phyloP scores from a whole-genome alignment of 2,888 invertebrate genomes.

The Ryuthela nishihirai region DNA sequence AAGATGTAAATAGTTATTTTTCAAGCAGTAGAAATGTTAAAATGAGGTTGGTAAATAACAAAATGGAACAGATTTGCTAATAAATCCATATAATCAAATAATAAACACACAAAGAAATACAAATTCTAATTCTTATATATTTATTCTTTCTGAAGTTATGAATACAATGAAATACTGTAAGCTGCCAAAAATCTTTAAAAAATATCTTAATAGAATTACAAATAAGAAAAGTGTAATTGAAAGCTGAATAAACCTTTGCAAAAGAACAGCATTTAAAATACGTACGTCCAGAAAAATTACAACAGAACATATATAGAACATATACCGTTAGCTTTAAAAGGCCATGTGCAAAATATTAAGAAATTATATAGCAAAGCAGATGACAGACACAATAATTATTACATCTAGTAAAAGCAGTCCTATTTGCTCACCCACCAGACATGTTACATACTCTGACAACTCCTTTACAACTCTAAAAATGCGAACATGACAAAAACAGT shows the following conservation, averaged over 20 bases:
- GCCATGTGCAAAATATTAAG: conserved; percentile 24
- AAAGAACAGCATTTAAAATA: conserved; percentile 27
- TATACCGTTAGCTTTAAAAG: conserved; percentile 17
- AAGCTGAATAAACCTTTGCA: conserved; percentile 24
- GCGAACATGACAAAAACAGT: no score
- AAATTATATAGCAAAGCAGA: no score
- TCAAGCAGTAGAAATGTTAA: no score
- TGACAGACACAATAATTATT: no score
- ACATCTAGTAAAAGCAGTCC: no score
- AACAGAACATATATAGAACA: conserved; percentile 4
- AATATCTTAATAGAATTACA: conserved; percentile 22
- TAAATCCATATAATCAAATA: no score
- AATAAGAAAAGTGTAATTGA: conserved; percentile 13
- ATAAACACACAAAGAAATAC: not conserved
- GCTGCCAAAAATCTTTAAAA: conserved; percentile 36
- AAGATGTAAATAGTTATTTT: no score
- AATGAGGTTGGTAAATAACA: no score
- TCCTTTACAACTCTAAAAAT: no score
- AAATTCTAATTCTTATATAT: conserved; percentile 6
- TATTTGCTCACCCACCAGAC: no score
- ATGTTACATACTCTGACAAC: no score
- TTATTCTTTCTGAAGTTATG: conserved; percentile 31
- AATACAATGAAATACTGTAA: conserved; percentile 39
- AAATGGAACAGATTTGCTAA: no score
- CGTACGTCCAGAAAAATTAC: conserved; percentile 10